These are phyloP conservation scores for Cuniculus paca DNA, from an alignment of 2,797 vertebrate species.

Conservation along the genomic window DNA sequence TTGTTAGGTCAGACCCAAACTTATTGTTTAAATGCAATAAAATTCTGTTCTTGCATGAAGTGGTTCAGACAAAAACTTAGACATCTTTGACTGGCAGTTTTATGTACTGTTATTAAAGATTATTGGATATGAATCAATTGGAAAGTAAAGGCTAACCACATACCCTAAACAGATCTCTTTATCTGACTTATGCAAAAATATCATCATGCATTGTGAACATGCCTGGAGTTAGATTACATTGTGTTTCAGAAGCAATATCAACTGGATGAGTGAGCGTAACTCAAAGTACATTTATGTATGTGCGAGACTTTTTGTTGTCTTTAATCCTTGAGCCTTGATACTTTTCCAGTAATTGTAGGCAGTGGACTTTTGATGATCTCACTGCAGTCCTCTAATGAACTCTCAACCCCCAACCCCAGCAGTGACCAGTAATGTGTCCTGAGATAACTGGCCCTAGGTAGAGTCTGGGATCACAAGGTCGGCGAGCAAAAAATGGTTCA, in stretches of 20 bases:
- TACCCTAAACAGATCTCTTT: slow-evolving; percentile 18
- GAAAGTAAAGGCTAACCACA: slow-evolving; percentile 37
- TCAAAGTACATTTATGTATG: not conserved
- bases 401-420: not conserved
- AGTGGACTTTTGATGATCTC: slow-evolving; percentile 17
- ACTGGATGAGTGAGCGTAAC: slow-evolving; percentile 16
- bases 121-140: not conserved
- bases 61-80: slow-evolving; percentile 31
- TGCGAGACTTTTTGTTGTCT: slow-evolving; percentile 5
- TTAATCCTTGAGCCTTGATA: not conserved
- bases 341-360: not conserved
- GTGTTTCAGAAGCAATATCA: slow-evolving; percentile 39
- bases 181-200: slow-evolving; percentile 28
- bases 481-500: not conserved
- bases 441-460: not conserved
- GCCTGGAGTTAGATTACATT: slow-evolving; percentile 32
- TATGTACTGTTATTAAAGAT: slow-evolving; percentile 29
- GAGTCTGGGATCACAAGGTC: not conserved
- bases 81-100: not conserved
- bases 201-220: slow-evolving; percentile 6
- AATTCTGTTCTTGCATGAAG: slow-evolving; percentile 42
- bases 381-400: not conserved
- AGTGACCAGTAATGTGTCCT: not conserved
- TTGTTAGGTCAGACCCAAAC: slow-evolving; percentile 1
- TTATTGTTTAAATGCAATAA: slow-evolving; percentile 16